These are phyloP conservation scores for Nasonia vitripennis DNA, from an alignment of 1,140 invertebrate genomes.

Conservation along the genomic window DNA sequence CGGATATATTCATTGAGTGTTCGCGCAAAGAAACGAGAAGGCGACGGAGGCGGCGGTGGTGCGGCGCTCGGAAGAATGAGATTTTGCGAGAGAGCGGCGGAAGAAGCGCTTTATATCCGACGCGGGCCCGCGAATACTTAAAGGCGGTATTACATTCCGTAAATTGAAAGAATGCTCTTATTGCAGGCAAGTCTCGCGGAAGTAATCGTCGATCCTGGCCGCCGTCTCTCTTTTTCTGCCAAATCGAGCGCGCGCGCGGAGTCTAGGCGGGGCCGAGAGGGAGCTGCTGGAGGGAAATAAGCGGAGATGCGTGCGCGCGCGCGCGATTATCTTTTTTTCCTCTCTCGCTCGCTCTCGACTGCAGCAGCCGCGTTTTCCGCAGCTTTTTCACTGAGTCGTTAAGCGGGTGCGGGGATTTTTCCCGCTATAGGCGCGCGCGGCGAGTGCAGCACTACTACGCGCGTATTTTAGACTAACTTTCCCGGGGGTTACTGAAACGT, in stretches of 20 bases:
- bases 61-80: conserved; percentile 55
- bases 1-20: conserved; percentile 47
- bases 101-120: conserved; percentile 46
- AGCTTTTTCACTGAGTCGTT: conserved; percentile 34
- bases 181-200: conserved; percentile 48
- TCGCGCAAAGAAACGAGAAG: conserved; percentile 48
- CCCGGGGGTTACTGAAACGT: not conserved
- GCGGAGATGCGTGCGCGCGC: conserved; percentile 8
- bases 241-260: conserved; percentile 29
- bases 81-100: conserved; percentile 48
- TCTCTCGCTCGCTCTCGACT: not conserved
- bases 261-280: not conserved
- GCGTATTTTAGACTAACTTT: conserved; percentile 43
- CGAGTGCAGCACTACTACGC: conserved; percentile 5
- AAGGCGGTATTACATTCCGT: conserved; percentile 49
- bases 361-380: not conserved
- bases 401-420: not conserved
- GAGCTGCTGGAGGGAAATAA: not conserved
- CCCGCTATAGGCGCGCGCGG: not conserved
- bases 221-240: conserved; percentile 27
- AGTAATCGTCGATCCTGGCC: conserved; percentile 39
- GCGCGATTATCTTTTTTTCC: conserved; percentile 33
- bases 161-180: conserved; percentile 54
- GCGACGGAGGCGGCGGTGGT: conserved; percentile 15
- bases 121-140: conserved; percentile 51